These are phyloP conservation scores for Arctia plantaginis DNA, from an alignment of 2,888 invertebrate genomes.

Conservation along the genomic window DNA sequence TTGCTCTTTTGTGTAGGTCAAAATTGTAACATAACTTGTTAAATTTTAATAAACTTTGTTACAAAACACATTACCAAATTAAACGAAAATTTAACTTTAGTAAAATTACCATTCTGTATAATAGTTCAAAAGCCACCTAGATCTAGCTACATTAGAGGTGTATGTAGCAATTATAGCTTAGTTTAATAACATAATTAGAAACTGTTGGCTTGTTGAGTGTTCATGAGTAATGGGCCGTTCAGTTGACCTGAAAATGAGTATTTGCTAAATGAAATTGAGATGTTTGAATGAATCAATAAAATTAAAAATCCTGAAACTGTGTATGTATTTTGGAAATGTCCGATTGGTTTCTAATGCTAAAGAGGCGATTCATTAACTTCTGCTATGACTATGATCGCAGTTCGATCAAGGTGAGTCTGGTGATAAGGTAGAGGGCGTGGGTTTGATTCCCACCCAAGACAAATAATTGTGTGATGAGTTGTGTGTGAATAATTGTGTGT, in stretches of 20 bases:
- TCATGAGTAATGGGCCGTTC: slow-evolving; percentile 3
- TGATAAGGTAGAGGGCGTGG: neutral
- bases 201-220: slow-evolving; percentile 9
- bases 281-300: neutral
- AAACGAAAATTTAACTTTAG: neutral
- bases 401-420: neutral
- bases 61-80: neutral
- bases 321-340: neutral
- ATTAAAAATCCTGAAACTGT: neutral
- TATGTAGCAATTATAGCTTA: neutral
- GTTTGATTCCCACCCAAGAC: no score
- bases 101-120: no score
- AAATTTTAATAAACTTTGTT: neutral
- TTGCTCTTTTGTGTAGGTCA: no score
- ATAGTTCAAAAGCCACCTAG: neutral
- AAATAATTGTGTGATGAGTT: no score
- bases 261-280: neutral
- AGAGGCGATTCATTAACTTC: neutral
- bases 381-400: neutral
- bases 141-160: neutral
- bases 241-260: slow-evolving; percentile 9
- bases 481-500: no score
- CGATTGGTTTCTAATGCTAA: neutral
- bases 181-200: slow-evolving; percentile 10
- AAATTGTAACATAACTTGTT: neutral